phyloP scores from a whole-genome alignment of 2,797 vertebrate genomes.

The Nannoperca obscura region DNA sequence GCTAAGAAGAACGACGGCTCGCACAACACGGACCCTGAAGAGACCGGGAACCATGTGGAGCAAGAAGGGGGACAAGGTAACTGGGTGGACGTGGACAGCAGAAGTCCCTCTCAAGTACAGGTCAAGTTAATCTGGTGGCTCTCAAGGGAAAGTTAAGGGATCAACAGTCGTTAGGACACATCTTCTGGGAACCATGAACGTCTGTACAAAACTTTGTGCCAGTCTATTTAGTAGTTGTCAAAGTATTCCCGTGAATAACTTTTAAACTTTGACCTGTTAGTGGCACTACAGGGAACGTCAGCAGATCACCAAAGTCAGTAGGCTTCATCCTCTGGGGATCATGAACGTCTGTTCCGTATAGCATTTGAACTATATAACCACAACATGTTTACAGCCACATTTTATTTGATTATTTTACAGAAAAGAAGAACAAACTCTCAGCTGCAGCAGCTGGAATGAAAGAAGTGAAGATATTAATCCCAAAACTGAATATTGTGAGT shows the following conservation, averaged over 20 bases:
- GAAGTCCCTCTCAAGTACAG: slow-evolving; percentile 20
- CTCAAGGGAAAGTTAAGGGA: not conserved
- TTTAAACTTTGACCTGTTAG: not conserved
- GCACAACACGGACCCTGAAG: not conserved
- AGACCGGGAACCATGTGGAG: not conserved
- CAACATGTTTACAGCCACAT: not conserved
- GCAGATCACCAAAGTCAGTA: not conserved
- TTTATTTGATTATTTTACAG: slow-evolving; percentile 10
- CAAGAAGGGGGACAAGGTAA: slow-evolving; percentile 1
- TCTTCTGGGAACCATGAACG: not conserved
- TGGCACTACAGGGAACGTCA: no score
- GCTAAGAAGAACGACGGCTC: not conserved
- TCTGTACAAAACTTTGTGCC: not conserved
- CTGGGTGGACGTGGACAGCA: slow-evolving; percentile 2
- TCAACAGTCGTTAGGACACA: not conserved
- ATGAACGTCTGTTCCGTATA: not conserved
- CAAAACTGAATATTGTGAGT: slow-evolving; percentile 67
- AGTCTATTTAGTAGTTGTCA: not conserved
- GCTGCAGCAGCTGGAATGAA: slow-evolving; percentile 33
- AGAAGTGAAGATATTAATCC: slow-evolving; percentile 51
- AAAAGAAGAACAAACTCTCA: slow-evolving; percentile 14
- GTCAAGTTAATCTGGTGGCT: slow-evolving; percentile 9
- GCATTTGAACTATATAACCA: not conserved
- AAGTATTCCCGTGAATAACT: not conserved
- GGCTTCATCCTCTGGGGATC: not conserved